phyloP scores from a whole-genome alignment of 2,888 invertebrate species.

The Harpagoxenus sublaevis region DNA sequence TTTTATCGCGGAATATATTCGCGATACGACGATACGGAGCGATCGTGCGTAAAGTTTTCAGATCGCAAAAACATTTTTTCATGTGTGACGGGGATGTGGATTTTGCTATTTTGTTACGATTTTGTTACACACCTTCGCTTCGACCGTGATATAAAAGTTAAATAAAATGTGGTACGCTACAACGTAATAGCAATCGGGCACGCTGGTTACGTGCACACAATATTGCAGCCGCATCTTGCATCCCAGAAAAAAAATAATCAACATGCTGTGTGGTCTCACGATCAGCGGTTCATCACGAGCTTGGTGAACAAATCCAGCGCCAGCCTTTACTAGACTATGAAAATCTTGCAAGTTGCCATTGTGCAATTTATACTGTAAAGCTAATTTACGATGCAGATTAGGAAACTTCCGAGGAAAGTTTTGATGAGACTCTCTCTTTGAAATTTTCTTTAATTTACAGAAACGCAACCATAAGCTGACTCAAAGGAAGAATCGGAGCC shows the following conservation, averaged over 20 bases:
- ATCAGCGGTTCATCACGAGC: not conserved
- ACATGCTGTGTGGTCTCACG: not conserved
- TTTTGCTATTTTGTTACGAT: conserved; percentile 53
- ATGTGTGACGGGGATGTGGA: not conserved
- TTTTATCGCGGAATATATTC: no score
- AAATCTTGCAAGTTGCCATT: not conserved
- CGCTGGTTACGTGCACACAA: not conserved
- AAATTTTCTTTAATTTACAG: conserved; percentile 4
- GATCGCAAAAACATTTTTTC: not conserved
- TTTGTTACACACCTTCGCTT: conserved; percentile 59
- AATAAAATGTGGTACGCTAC: conserved; percentile 13
- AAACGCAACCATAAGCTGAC: not conserved
- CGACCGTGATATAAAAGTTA: conserved; percentile 60
- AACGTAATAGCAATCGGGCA: not conserved
- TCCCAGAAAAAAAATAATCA: not conserved
- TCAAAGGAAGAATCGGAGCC: not conserved
- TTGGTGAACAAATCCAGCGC: not conserved
- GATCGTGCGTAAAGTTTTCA: not conserved
- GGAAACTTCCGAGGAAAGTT: conserved; percentile 4
- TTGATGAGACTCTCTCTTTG: not conserved
- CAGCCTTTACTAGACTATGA: not conserved
- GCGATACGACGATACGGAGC: not conserved
- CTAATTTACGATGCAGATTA: conserved; percentile 11
- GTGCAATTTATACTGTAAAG: not conserved
- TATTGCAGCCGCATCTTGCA: not conserved